These are phyloP conservation scores for Poecilia picta DNA, from an alignment of 2,797 vertebrate genomes.

Conservation along the genomic window DNA sequence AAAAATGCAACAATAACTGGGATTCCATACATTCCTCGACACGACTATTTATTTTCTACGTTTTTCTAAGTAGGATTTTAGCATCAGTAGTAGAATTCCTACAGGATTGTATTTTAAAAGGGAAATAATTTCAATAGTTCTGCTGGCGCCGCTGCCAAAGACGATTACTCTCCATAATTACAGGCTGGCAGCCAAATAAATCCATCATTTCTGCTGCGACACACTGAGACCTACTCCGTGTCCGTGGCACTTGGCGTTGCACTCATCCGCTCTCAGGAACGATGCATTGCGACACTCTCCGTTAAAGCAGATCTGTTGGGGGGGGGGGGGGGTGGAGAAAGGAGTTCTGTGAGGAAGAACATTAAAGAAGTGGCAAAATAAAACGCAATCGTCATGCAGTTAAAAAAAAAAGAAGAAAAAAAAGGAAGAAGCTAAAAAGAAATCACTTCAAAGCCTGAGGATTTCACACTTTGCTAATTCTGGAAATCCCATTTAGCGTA, in stretches of 20 bases:
- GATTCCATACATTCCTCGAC: neutral
- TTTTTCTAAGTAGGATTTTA: neutral
- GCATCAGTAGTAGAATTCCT: neutral
- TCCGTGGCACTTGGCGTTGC: constrained; percentile 89
- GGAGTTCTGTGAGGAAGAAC: neutral
- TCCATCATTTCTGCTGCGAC: constrained; percentile 9
- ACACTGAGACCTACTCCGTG: constrained; percentile 84
- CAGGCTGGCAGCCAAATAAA: constrained; percentile 44
- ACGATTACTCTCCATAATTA: constrained; percentile 24
- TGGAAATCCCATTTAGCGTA: neutral
- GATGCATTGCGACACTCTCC: constrained; percentile 93
- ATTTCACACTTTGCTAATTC: neutral
- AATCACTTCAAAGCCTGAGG: neutral
- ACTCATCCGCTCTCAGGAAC: constrained; percentile 88
- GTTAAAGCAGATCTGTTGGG: constrained; percentile 92
- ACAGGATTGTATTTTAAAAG: constrained; percentile 35
- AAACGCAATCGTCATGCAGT: neutral
- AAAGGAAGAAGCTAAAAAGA: no score
- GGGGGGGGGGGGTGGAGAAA: neutral
- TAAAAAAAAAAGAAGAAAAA: neutral
- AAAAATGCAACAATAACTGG: no score
- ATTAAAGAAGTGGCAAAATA: neutral
- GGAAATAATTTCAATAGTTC: constrained; percentile 23
- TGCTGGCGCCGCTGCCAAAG: constrained; percentile 12
- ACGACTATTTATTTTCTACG: neutral